phyloP scores from a whole-genome alignment of 2,888 invertebrate species.

The Ellobium chinense region DNA sequence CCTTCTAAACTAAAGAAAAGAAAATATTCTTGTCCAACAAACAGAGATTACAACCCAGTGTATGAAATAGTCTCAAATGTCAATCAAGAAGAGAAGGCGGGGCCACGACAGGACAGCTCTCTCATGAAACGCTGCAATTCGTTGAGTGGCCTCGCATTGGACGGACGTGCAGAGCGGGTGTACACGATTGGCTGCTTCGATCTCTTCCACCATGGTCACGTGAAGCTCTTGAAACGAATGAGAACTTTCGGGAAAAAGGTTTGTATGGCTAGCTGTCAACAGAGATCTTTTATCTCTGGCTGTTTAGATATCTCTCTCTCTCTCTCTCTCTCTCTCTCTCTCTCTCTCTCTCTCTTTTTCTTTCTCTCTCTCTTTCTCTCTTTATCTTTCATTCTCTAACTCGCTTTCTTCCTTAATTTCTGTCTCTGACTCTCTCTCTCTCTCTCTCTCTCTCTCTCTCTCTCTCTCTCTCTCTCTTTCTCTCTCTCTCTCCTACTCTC shows the following conservation, averaged over 20 bases:
- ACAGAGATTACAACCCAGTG: too few species aligned
- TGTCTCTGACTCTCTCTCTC: slow-evolving; percentile 26
- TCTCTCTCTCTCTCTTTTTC: slow-evolving; percentile 21
- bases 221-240: slow-evolving; percentile 62
- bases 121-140: slow-evolving; percentile 34
- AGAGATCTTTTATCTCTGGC: neutral
- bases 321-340: slow-evolving; percentile 25
- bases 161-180: slow-evolving; percentile 62
- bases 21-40: too few species aligned
- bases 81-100: neutral
- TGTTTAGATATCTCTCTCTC: neutral
- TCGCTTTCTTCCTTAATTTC: neutral
- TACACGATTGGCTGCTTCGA: slow-evolving; percentile 75
- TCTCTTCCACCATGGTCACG: slow-evolving; percentile 71
- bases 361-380: slow-evolving; percentile 24
- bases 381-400: neutral
- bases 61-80: neutral
- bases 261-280: neutral
- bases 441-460: slow-evolving; percentile 20
- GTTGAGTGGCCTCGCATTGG: slow-evolving; percentile 20
- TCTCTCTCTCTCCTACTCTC: too few species aligned
- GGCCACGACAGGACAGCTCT: neutral
- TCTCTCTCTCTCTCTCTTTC: neutral
- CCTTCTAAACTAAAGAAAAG: too few species aligned
- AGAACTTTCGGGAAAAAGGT: slow-evolving; percentile 68